Conservation (phyloP, 2,113 vertebrate genomes). For the Bos indicus region DNA sequence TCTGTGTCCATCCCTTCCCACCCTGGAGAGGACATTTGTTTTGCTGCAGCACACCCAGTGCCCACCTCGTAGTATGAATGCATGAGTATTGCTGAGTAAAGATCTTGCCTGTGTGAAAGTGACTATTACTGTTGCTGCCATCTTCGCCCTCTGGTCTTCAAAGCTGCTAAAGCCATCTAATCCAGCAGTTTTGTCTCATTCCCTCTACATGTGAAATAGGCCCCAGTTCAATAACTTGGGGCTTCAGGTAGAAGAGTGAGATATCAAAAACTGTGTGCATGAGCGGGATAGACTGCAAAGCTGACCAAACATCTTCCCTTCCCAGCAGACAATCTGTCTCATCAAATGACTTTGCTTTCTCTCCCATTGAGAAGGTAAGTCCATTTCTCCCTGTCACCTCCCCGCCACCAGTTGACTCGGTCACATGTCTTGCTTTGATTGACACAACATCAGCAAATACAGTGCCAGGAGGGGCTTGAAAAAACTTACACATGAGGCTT, state of each 20-base stretch:
- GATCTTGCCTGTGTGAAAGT: background rate
- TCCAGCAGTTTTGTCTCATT: background rate
- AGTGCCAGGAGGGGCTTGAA: background rate
- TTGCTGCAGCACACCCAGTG: too few relatives aligned
- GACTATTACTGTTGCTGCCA: background rate
- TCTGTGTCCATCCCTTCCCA: background rate
- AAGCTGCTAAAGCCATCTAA: background rate
- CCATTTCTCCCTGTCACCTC: background rate
- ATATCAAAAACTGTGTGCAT: background rate
- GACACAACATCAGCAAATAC: background rate
- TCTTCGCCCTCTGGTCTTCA: background rate
- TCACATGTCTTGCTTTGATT: background rate
- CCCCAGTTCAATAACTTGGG: background rate
- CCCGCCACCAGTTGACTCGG: rapidly evolving
- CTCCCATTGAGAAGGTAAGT: background rate
- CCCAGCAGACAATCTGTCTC: background rate
- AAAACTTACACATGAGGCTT: background rate
- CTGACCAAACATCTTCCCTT: too few relatives aligned
- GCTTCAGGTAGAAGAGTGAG: background rate
- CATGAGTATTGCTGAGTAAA: background rate
- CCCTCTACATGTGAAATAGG: background rate
- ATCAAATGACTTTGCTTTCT: background rate
- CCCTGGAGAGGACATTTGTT: background rate
- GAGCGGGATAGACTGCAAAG: background rate
- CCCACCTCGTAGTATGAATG: rapidly evolving